Evolutionary conservation across 1,140 invertebrate species (phyloP).

Genomic region (Ephestia elutella): DNA sequence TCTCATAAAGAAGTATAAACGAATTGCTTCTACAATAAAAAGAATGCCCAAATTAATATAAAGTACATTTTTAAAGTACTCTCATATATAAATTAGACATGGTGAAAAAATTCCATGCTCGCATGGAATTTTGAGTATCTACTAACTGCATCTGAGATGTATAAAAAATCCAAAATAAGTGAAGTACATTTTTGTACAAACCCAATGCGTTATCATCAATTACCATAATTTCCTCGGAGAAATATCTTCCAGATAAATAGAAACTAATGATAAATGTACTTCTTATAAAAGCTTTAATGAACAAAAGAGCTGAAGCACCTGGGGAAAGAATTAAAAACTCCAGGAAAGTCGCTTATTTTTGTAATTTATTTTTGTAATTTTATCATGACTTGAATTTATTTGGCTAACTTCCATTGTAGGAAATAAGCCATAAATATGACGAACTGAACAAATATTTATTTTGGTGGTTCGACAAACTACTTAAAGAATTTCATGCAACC

Average conservation of each 20-base stretch:
- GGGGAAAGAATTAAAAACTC: not conserved
- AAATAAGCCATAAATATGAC: too few relatives aligned
- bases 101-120: too few relatives aligned
- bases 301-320: not conserved
- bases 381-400: not conserved
- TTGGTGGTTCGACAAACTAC: too few relatives aligned
- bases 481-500: too few relatives aligned
- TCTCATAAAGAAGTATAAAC: too few relatives aligned
- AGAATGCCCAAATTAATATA: too few relatives aligned
- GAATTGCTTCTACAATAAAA: too few relatives aligned
- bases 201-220: not conserved
- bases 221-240: constrained; percentile 1
- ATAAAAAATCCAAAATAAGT: not conserved
- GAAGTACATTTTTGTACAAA: not conserved
- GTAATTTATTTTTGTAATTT: not conserved
- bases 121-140: too few relatives aligned
- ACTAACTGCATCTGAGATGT: too few relatives aligned
- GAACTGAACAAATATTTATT: not conserved
- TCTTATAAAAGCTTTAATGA: not conserved
- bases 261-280: not conserved
- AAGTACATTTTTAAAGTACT: too few relatives aligned
- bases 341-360: not conserved
- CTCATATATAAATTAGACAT: too few relatives aligned
- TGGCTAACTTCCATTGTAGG: too few relatives aligned
- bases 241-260: not conserved